These are phyloP conservation scores for Meiosimyza platycephala DNA, from an alignment of 2,888 invertebrate genomes.

Conservation along the genomic window DNA sequence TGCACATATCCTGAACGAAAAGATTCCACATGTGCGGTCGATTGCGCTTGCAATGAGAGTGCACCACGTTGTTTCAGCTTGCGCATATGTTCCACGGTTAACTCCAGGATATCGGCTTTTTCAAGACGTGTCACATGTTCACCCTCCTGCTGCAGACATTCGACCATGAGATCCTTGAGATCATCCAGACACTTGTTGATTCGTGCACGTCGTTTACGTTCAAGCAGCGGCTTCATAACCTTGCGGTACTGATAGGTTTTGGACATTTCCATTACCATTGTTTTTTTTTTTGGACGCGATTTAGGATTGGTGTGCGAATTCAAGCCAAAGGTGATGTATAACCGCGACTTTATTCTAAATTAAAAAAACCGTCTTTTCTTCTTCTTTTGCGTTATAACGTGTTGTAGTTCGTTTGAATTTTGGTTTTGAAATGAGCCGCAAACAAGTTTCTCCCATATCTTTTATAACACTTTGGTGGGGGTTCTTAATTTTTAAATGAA, in stretches of 20 bases:
- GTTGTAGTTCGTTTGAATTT: constrained; percentile 55
- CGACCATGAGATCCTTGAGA: constrained; percentile 89
- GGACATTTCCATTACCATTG: constrained; percentile 73
- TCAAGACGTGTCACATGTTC: constrained; percentile 88
- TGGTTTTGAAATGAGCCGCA: constrained; percentile 65
- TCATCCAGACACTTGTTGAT: constrained; percentile 92
- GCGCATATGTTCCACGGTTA: constrained; percentile 88
- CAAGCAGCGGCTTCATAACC: constrained; percentile 94
- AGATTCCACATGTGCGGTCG: constrained; percentile 78
- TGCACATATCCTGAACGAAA: constrained; percentile 91
- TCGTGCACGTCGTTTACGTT: constrained; percentile 87
- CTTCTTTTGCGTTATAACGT: constrained; percentile 43
- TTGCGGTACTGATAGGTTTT: constrained; percentile 94
- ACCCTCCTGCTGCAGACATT: constrained; percentile 77
- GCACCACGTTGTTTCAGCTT: constrained; percentile 81
- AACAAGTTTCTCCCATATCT: constrained; percentile 64
- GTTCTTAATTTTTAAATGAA: constrained; percentile 36
- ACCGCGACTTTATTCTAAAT: constrained; percentile 40
- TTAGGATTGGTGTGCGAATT: neutral
- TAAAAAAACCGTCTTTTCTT: constrained; percentile 17
- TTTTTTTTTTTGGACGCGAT: constrained; percentile 44
- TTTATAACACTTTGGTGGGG: constrained; percentile 57
- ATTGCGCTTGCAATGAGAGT: constrained; percentile 72
- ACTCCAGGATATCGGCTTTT: constrained; percentile 87
- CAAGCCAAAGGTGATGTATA: constrained; percentile 29